Evolutionary conservation across 1,140 invertebrate species (phyloP), one percentile per base, ranked within the genome.

Genomic region (Philopotamus ludificatus): DNA sequence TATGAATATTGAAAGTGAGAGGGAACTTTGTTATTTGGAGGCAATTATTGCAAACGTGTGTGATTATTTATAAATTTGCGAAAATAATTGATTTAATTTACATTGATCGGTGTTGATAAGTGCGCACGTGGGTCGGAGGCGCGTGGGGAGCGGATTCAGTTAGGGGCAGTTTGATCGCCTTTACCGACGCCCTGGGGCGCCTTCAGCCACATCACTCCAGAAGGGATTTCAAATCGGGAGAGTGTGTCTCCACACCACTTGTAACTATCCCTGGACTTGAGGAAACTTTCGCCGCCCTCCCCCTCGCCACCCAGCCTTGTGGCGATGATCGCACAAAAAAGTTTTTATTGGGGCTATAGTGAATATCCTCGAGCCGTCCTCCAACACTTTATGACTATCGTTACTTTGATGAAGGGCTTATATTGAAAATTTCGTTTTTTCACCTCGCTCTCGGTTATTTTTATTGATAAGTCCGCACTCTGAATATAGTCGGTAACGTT

Each of bases 151-250:
- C 22, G 15, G 22, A 45, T 59, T 62, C 59, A 62, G 59, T 62
- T 62, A 62, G 59, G 59, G 59, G 59, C 26, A 62, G 59, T 62
- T 62, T 62, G 59, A 62, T 62, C 59, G 59, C 45, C 59, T 60
- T 60, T 62, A 62, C 45, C 18, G 59, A 62, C 59, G 49, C 59
- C 59, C 21, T 22, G 45, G 59, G 59, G 59, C 59, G 42, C 28
- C 59, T 62, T 62, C 34, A 3, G 22, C 49, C 16, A 23, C 49
- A 9, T 23, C 49, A 53, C 59, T 45, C 49, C 59, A 34, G 20
- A 62, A 62, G 59, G 59, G 59, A 62, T 62, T 62, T 28, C 54
- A 57, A 57, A 45, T 60, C 57, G 44, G n/a, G n/a, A n/a, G n/a
- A 49, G 2, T 39, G 44, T 21, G 50, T 25, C 21, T 25, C 28